Base-by-base conservation (phyloP, 2,888 invertebrate genomes). In the Cancer borealis region DNA sequence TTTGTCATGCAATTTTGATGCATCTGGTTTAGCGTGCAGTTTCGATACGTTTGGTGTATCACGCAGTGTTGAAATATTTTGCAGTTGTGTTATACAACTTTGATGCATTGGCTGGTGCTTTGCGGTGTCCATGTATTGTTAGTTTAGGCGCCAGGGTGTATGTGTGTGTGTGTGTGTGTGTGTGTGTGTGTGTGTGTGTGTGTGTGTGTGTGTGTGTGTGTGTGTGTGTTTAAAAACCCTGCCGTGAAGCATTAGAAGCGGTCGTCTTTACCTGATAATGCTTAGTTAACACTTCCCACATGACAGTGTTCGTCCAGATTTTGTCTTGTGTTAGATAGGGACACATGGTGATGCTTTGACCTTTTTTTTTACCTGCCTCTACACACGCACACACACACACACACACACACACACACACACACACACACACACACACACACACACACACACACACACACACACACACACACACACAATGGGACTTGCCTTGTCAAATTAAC, bases 321-420 rank as follows among this genome's bases (percentile, higher is more conserved):
- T 54, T 10, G 17, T 54, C 17, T 54, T 14, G 14, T 54, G 54
- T 10, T 54, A 17, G 54, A 10, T 54, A 17, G 54, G 12, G 17
- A 17, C 3, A 54, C 54, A 17, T 17, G 6, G 49, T 49, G 5
- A 54, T 10, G 54, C 54, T 54, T 54, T 54, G 54, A 54, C 14
- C 54, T 54, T 54, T 54, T 54, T 54, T 66, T 66, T n/a, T 17
- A 17, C n/a, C 21, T 73, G 14, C 6, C 3, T 6, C 21, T 1
- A 1, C 66, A 14, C n/a, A 21, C 66, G n/a, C 66, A n/a, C 66
- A 21, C 66, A 3, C 66, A 21, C 66, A 3, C 66, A 21, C 73
- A n/a, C 73, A n/a, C 73, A n/a, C 73, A n/a, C 73, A n/a, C 73
- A n/a, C 73, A n/a, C 73, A n/a, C 73, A n/a, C 73, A n/a, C 73